These are phyloP conservation scores for Halcyon chelicuti DNA, from an alignment of 2,797 vertebrate genomes.

Conservation along the genomic window DNA sequence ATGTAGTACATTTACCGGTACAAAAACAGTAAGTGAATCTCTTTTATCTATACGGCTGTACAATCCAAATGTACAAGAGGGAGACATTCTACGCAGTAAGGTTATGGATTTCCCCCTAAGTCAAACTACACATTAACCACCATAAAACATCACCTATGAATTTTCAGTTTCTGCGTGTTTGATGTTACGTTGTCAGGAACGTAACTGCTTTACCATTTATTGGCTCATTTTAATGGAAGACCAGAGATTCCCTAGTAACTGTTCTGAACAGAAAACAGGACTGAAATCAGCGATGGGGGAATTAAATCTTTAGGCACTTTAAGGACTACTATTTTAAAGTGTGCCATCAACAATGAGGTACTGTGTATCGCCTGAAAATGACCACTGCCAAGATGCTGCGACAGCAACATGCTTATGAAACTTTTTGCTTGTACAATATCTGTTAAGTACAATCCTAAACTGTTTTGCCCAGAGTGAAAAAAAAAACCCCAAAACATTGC, in stretches of 20 bases:
- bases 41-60: background rate
- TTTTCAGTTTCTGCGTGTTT: background rate
- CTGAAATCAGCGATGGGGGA: conserved; percentile 56
- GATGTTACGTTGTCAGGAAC: background rate
- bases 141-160: background rate
- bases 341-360: conserved; percentile 77
- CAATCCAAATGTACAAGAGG: background rate
- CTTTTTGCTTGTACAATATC: conserved; percentile 56
- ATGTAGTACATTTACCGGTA: background rate
- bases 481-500: conserved; percentile 27
- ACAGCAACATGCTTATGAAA: conserved; percentile 57
- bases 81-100: background rate
- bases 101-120: background rate
- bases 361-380: conserved; percentile 19
- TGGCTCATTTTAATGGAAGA: conserved; percentile 72
- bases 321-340: conserved; percentile 72
- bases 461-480: conserved; percentile 61
- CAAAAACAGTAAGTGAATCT: background rate
- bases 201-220: conserved; percentile 37
- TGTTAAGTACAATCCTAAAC: conserved; percentile 67
- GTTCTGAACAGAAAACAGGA: conserved; percentile 66
- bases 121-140: background rate
- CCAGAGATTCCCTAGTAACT: conserved; percentile 68
- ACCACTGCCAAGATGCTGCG: conserved; percentile 54
- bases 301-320: conserved; percentile 79